Conservation (phyloP, 2,113 vertebrate genomes). For the Agapornis roseicollis region DNA sequence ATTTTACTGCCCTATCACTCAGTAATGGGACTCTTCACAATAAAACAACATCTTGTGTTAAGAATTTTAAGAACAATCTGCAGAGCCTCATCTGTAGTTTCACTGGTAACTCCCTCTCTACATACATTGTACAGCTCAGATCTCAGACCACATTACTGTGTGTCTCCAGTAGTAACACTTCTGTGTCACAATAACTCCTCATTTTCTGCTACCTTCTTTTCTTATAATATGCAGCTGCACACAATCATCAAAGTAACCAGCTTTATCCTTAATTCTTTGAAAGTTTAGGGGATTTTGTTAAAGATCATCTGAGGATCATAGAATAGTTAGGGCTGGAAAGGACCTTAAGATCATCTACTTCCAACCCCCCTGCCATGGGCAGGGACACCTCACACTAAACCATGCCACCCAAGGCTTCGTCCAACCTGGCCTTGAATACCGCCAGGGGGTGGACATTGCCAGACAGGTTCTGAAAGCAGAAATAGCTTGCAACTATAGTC, state of each 20-base stretch:
- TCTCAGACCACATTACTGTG: rapidly evolving
- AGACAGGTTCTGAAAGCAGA: not conserved
- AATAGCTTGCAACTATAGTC: not conserved
- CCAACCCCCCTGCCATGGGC: too few species aligned
- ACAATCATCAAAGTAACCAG: not conserved
- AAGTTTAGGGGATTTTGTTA: not conserved
- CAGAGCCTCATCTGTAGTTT: not conserved
- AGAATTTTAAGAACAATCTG: not conserved
- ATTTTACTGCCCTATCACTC: not conserved
- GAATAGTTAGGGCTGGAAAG: too few species aligned
- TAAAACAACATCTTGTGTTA: not conserved
- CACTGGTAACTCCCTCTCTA: not conserved
- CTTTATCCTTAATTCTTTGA: not conserved
- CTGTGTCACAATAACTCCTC: not conserved
- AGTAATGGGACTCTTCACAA: not conserved
- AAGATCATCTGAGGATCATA: not conserved
- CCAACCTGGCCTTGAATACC: too few species aligned
- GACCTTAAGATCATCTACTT: too few species aligned
- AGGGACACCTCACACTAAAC: too few species aligned
- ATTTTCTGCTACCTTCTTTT: not conserved
- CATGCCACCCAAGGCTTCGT: too few species aligned
- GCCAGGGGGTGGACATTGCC: not conserved
- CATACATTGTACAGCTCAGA: not conserved
- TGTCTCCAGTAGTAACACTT: not conserved
- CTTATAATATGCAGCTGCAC: rapidly evolving